Percentiles rank a stretch among this genome's conserved stretches.
Conservation (phyloP, 2,113 vertebrate species). For the Pseudolaguvia tuberculata region DNA sequence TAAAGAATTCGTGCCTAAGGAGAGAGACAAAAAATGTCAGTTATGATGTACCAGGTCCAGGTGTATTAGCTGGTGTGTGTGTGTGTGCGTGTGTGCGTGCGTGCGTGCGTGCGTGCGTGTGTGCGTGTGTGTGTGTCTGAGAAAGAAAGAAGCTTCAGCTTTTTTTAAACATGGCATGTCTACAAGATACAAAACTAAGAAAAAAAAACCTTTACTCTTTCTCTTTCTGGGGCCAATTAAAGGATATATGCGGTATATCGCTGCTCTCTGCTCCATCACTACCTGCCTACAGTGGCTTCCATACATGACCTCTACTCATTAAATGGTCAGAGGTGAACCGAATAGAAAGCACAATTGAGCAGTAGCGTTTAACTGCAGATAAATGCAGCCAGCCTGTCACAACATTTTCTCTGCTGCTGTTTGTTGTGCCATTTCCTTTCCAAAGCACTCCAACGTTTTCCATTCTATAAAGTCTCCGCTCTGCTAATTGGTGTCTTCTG, state of each 20-base stretch:
- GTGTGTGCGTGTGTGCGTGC: slow-evolving; percentile 14
- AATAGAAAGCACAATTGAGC: slow-evolving; percentile 46
- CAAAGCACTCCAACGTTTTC: slow-evolving; percentile 29
- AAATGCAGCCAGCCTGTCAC: slow-evolving; percentile 49
- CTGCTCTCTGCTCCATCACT: slow-evolving; percentile 33
- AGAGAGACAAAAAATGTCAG: slow-evolving; percentile 44
- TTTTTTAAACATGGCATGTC: slow-evolving; percentile 18
- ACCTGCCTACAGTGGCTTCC: slow-evolving; percentile 42
- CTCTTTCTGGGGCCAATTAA: background rate
- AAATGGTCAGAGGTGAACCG: slow-evolving; percentile 43
- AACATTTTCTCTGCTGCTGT: slow-evolving; percentile 45
- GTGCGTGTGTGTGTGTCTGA: slow-evolving; percentile 12
- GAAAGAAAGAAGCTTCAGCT: slow-evolving; percentile 20
- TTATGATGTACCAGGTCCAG: slow-evolving; percentile 33
- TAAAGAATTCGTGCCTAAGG: slow-evolving; percentile 37
- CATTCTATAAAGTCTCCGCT: background rate
- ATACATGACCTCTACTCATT: slow-evolving; percentile 45
- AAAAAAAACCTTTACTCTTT: background rate
- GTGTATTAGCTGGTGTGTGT: slow-evolving; percentile 32
- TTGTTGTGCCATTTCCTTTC: slow-evolving; percentile 27
- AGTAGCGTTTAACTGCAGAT: slow-evolving; percentile 28
- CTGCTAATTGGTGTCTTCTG: background rate
- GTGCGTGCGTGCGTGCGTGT: too few species aligned
- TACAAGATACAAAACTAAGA: background rate
- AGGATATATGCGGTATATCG: background rate